phyloP scores from a whole-genome alignment of 1,140 invertebrate species.

The Drosophila murphyi region DNA sequence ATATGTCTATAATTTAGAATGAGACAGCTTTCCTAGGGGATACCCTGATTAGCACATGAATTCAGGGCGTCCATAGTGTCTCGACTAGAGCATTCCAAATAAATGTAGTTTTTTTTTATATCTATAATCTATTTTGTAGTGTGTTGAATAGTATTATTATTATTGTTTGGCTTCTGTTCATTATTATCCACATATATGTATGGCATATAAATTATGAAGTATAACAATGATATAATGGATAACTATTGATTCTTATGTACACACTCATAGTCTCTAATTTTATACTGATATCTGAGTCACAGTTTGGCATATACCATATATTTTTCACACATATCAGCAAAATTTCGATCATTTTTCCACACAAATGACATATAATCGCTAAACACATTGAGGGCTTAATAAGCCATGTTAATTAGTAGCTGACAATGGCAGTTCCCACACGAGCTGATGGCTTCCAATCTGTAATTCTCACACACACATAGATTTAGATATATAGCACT shows the following conservation, averaged over 20 bases:
- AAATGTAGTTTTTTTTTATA: too few relatives aligned
- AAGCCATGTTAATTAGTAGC: slow-evolving; percentile 48
- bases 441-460: slow-evolving; percentile 30
- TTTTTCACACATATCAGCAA: background rate
- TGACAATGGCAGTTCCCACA: slow-evolving; percentile 13
- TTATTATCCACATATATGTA: too few relatives aligned
- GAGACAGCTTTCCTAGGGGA: too few relatives aligned
- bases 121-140: too few relatives aligned
- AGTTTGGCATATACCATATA: background rate
- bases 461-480: slow-evolving; percentile 18
- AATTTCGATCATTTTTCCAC: slow-evolving; percentile 3
- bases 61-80: too few relatives aligned
- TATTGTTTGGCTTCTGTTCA: too few relatives aligned
- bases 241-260: background rate
- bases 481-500: slow-evolving; percentile 19
- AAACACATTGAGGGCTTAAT: slow-evolving; percentile 23
- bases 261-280: background rate
- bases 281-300: background rate
- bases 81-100: too few relatives aligned
- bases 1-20: too few relatives aligned
- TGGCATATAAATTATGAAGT: too few relatives aligned
- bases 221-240: too few relatives aligned
- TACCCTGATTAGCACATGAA: too few relatives aligned
- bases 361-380: slow-evolving; percentile 19
- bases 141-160: too few relatives aligned